Base-by-base conservation (phyloP, 2,888 invertebrate species). In the Gnatocerus cornutus region DNA sequence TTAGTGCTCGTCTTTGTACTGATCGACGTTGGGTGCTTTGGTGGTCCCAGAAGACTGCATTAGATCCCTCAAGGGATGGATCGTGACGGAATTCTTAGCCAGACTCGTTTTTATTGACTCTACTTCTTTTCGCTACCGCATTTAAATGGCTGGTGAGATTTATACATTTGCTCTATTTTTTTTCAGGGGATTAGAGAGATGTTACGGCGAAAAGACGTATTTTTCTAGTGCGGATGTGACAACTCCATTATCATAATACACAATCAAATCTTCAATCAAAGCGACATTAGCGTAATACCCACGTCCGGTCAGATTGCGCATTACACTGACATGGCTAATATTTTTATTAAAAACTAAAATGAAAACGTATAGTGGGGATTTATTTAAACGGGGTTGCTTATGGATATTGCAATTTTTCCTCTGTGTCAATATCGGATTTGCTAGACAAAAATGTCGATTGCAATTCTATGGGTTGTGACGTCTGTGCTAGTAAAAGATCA, bases 1-100 rank as follows among this genome's bases (percentile, higher is more conserved):
- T 62, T 62, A 62, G 59, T 62, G 45, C 39, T 14, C 13, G 37
- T 53, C 37, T 37, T 59, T 45, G 45, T 46, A 10, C 45, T 46
- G 59, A 46, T 59, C 14, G 46, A 43, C 43, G 39, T 41, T 41
- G 9, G 55, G 13, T 41, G 41, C 41, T 55, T 43, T 21, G 55
- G 2, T 7, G 37, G 6, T 14, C 21, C 48, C 21, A 10, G 46
- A 41, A 41, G 41, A 13, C 10, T 41, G n/a, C 41, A 41, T 41
- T 12, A 41, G 41, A 41, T 12, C 41, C 41, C n/a, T 12, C 12
- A 13, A 12, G 13, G 41, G 12, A 5, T n/a, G n/a, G 9, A 33
- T 33, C 33, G 33, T 33, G 7, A 33, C 33, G 33, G 33, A 33
- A 33, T 33, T 33, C 33, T 21, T n/a, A 33, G 33, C 7, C 33